Evolutionary conservation across 2,797 vertebrate species (phyloP).

Genomic region (Botia almorhae): DNA sequence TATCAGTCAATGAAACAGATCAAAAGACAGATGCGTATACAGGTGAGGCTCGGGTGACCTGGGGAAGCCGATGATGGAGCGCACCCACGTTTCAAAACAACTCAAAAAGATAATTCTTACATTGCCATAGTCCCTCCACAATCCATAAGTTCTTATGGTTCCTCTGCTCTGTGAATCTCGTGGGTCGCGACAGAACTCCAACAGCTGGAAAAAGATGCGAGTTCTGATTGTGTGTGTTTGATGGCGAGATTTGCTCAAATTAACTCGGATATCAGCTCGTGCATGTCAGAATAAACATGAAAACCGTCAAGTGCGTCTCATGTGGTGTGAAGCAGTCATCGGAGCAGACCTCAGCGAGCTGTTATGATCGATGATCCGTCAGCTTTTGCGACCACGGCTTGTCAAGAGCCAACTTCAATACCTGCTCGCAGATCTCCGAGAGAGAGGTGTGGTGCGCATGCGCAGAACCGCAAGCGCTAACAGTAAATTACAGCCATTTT

Average conservation of each 20-base stretch:
- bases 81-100: not conserved
- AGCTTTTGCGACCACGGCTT: conserved; percentile 60
- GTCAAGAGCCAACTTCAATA: conserved; percentile 68
- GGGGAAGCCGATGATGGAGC: not conserved
- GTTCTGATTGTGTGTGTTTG: not conserved
- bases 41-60: not conserved
- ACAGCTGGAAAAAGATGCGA: conserved; percentile 2
- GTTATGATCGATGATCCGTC: conserved; percentile 62
- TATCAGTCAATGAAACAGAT: conserved; percentile 10
- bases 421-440: conserved; percentile 68
- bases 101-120: conserved; percentile 45
- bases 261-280: conserved; percentile 28
- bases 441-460: conserved; percentile 80
- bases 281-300: not conserved
- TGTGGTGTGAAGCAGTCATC: conserved; percentile 4
- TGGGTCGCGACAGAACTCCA: conserved; percentile 16
- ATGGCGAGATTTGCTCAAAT: conserved; percentile 6
- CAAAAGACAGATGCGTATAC: not conserved
- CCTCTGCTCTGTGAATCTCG: conserved; percentile 12
- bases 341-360: conserved; percentile 58
- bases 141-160: conserved; percentile 66
- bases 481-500: conserved; percentile 71
- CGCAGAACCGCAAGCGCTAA: conserved; percentile 62
- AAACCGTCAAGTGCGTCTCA: not conserved
- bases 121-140: conserved; percentile 55